A percentile compares a stretch with the other conserved stretches of the same genome.
Evolutionary conservation across 1,140 invertebrate genomes (phyloP).

Genomic region (Condylostylus longicornis): DNA sequence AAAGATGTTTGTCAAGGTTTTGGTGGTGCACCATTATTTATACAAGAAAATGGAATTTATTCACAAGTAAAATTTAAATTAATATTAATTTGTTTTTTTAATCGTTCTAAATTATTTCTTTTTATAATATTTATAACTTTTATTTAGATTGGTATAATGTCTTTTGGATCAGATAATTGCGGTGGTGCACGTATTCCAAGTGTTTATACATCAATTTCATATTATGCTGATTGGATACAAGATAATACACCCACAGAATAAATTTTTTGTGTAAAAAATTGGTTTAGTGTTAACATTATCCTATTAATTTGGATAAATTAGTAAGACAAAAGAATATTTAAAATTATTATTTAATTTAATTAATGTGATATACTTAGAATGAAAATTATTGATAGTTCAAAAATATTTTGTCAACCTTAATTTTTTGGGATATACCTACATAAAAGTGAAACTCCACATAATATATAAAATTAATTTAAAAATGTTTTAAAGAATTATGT

Average conservation of each 20-base stretch:
- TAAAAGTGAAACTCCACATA: too few species aligned
- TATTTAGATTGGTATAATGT: slow-evolving; percentile 49
- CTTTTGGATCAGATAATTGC: slow-evolving; percentile 55
- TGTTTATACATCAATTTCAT: slow-evolving; percentile 51
- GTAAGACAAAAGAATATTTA: too few species aligned
- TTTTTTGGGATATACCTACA: too few species aligned
- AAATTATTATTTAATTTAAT: too few species aligned
- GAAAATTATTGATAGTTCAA: too few species aligned
- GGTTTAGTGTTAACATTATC: too few species aligned
- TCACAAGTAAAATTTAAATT: slow-evolving; percentile 36
- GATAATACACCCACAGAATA: slow-evolving; percentile 45
- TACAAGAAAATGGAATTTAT: slow-evolving; percentile 39
- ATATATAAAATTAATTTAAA: too few species aligned
- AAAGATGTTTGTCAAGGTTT: slow-evolving; percentile 54
- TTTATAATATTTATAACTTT: background rate
- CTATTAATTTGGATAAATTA: too few species aligned
- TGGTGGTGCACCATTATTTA: slow-evolving; percentile 47
- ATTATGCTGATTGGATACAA: slow-evolving; percentile 50
- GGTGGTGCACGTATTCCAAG: slow-evolving; percentile 48
- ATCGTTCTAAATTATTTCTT: background rate
- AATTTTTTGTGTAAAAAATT: too few species aligned
- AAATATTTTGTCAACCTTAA: too few species aligned
- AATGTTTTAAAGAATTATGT: too few species aligned
- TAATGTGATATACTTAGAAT: too few species aligned
- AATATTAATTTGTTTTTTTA: background rate